Conservation (phyloP, 2,113 vertebrate genomes). For the Hepsetus odoe region DNA sequence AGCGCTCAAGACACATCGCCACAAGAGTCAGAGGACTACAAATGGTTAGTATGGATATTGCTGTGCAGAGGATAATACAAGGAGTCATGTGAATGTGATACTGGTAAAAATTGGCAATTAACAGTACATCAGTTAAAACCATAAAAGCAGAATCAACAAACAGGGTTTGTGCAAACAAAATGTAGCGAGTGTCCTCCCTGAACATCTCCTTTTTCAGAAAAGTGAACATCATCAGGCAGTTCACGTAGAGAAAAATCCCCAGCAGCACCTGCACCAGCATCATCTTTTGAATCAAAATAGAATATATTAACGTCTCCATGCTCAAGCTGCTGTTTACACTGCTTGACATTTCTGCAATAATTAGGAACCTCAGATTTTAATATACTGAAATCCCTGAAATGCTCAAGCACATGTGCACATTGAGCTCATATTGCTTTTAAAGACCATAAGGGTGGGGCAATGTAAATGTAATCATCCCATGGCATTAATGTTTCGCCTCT, state of each 20-base stretch:
- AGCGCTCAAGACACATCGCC: constrained; percentile 55
- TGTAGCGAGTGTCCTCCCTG: constrained; percentile 38
- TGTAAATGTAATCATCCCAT: no score
- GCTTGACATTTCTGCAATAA: background rate
- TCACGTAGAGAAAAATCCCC: constrained; percentile 17
- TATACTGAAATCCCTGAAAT: background rate
- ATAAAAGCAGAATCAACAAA: constrained; percentile 47
- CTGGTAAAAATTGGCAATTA: background rate
- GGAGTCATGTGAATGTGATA: constrained; percentile 12
- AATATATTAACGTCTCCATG: background rate
- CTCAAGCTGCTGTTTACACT: background rate
- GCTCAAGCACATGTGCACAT: no score
- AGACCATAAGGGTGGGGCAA: no score
- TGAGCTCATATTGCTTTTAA: no score
- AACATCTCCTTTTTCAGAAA: constrained; percentile 48
- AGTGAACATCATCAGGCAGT: constrained; percentile 49
- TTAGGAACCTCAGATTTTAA: background rate
- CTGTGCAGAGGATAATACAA: constrained; percentile 37
- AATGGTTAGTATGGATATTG: background rate
- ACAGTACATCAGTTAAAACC: constrained; percentile 9
- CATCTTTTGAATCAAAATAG: background rate
- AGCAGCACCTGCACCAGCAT: constrained; percentile 31
- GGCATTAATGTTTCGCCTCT: no score
- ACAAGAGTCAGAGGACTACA: constrained; percentile 39
- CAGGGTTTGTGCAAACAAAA: constrained; percentile 56